Base-by-base conservation (phyloP, 2,113 vertebrate genomes). In the Cathartes aura region DNA sequence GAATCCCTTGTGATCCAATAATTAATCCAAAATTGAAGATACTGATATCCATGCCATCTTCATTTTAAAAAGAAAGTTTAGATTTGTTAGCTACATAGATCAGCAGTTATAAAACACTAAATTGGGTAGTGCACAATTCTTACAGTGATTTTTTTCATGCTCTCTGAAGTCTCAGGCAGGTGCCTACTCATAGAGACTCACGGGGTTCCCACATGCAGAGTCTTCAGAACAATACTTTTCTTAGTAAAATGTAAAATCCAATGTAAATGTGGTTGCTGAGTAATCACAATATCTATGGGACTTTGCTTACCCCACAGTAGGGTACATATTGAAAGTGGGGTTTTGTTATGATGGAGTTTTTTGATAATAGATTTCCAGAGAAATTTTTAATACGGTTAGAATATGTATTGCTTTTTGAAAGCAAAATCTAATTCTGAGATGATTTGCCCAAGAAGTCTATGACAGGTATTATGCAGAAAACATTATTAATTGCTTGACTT, bases 261-360 rank as follows among this genome's bases (percentile, higher is more conserved):
- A 3, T 1, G 1, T 74, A 8, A 5, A 6, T 17, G 5, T 38
- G 2, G 1, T 34, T 71, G 11, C 7, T 85, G 20, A 60, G 18
- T n/a, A 56, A 71, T 47, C 4, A 8, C 21, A 16, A 5, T 12
- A n/a, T 32, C 11, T 53, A 4, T 30, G 14, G 6, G 2, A 20
- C 30, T 58, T 76, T 36, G 6, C 6, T 59, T 56, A 60, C 8
- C 14, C 4, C 2, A 1, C 6, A 83, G 12, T 15, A 63, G 18
- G 8, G 16, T 70, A 47, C 2, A 42, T 9, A 2, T 29, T 82
- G 20, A 50, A 79, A 74, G 4, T 6, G 29, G 2, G 15, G 15
- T 40, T 30, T 24, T 74, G 8, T 22, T 78, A 11, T 5, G 0
- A 38, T 29, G 10, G 3, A 0, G 0, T 6, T 29, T 42, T n/a